Evolutionary conservation across 2,797 vertebrate species (phyloP).

Genomic region (Natrix natrix): DNA sequence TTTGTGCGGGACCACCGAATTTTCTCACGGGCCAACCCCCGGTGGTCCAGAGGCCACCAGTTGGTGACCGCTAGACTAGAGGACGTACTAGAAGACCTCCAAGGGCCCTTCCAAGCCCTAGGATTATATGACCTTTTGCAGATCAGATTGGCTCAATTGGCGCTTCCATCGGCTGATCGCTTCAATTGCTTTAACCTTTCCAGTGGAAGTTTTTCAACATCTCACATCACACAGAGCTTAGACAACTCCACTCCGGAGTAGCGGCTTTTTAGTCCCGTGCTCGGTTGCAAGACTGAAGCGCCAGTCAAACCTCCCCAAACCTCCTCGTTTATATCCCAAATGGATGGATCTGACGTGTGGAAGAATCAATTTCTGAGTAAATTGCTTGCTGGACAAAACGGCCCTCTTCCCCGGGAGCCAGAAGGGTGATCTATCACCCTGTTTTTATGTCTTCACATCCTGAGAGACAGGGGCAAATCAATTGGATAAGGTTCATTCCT

Average conservation of each 20-base stretch:
- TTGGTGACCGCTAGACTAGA: too few species aligned
- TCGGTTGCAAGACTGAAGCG: conserved; percentile 1
- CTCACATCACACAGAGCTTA: too few species aligned
- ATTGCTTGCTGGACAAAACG: not conserved
- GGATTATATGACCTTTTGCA: not conserved
- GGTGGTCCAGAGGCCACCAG: too few species aligned
- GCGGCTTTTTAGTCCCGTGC: not conserved
- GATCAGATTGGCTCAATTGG: not conserved
- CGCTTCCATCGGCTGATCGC: not conserved
- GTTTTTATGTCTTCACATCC: not conserved
- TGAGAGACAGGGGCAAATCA: not conserved
- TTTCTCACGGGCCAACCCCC: too few species aligned
- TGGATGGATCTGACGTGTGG: not conserved
- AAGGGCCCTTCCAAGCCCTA: not conserved
- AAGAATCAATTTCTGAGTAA: not conserved
- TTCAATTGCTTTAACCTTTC: not conserved
- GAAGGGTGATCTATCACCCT: not conserved
- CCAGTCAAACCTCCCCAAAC: fast-evolving
- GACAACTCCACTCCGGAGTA: not conserved
- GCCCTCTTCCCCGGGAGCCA: not conserved
- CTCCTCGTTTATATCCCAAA: not conserved
- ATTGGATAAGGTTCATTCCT: not conserved
- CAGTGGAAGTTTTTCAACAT: not conserved
- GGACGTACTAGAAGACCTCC: not conserved
- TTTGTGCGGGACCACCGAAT: too few species aligned